These are phyloP conservation scores for Brachyhypopomus occidentalis DNA, from an alignment of 2,113 vertebrate species.

Conservation along the genomic window DNA sequence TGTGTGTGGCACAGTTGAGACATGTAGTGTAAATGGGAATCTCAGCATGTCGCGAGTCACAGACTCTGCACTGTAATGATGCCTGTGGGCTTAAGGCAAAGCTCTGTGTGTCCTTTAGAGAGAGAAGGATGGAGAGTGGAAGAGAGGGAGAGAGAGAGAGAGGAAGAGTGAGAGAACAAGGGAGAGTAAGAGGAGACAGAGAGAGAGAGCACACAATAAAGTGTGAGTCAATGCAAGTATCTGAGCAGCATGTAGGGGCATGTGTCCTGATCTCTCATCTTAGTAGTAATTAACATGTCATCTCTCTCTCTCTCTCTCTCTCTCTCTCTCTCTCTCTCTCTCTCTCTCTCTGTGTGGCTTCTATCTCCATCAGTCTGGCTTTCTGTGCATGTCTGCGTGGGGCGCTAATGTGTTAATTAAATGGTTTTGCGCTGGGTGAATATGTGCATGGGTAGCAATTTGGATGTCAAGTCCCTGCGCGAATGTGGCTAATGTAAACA, in stretches of 20 bases:
- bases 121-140: neutral
- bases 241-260: slow-evolving; percentile 29
- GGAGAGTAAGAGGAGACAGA: neutral
- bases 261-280: slow-evolving; percentile 42
- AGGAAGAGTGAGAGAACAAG: neutral
- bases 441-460: slow-evolving; percentile 52
- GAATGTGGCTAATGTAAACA: slow-evolving; percentile 46
- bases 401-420: slow-evolving; percentile 51
- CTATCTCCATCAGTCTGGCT: slow-evolving; percentile 44
- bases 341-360: slow-evolving; percentile 3
- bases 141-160: neutral
- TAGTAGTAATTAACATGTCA: slow-evolving; percentile 55
- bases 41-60: neutral
- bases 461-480: slow-evolving; percentile 40
- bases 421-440: slow-evolving; percentile 38
- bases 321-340: slow-evolving; percentile 43
- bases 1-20: neutral
- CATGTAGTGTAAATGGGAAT: no score
- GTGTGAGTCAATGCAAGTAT: slow-evolving; percentile 12
- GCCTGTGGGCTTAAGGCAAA: neutral
- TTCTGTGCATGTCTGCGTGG: slow-evolving; percentile 29
- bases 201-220: neutral
- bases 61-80: neutral
- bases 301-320: slow-evolving; percentile 36
- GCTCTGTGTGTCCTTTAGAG: neutral